Percentiles rank a stretch among this genome's conserved stretches.
phyloP scores from a whole-genome alignment of 2,888 invertebrate genomes.

The Abscondita cerata region DNA sequence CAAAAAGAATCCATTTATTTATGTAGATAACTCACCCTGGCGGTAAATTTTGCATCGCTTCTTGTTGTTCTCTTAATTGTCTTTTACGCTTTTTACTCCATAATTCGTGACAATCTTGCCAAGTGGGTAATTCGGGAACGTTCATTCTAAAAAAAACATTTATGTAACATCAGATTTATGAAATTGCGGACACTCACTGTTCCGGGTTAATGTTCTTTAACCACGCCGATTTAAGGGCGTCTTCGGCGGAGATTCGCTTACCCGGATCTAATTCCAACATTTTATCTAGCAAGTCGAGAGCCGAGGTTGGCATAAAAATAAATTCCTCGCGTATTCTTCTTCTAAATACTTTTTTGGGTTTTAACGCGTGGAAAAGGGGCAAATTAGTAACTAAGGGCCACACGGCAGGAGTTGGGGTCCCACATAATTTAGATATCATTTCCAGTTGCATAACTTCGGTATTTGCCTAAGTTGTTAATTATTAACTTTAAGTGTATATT shows the following conservation, averaged over 20 bases:
- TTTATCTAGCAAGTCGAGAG: constrained; percentile 89
- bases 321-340: constrained; percentile 92
- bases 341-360: constrained; percentile 89
- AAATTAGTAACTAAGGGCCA: constrained; percentile 96
- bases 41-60: constrained; percentile 59
- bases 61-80: constrained; percentile 80
- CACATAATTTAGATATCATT: constrained; percentile 92
- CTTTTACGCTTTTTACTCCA: constrained; percentile 97
- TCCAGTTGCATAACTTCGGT: constrained; percentile 93
- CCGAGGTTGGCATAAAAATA: constrained; percentile 86
- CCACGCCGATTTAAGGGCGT: constrained; percentile 93
- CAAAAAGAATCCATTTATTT: constrained; percentile 4
- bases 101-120: constrained; percentile 99
- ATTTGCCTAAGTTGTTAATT: constrained; percentile 77
- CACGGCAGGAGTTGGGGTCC: constrained; percentile 93
- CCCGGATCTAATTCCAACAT: constrained; percentile 97
- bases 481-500: too few relatives aligned
- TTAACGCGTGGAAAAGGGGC: constrained; percentile 89
- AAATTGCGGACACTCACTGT: constrained; percentile 68
- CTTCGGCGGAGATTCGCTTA: constrained; percentile 90
- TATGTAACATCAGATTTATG: constrained; percentile 23
- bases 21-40: constrained; percentile 61
- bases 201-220: constrained; percentile 89
- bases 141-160: constrained; percentile 81
- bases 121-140: constrained; percentile 85